Conservation (phyloP, 2,888 invertebrate genomes). For the Teleogryllus oceanicus region DNA sequence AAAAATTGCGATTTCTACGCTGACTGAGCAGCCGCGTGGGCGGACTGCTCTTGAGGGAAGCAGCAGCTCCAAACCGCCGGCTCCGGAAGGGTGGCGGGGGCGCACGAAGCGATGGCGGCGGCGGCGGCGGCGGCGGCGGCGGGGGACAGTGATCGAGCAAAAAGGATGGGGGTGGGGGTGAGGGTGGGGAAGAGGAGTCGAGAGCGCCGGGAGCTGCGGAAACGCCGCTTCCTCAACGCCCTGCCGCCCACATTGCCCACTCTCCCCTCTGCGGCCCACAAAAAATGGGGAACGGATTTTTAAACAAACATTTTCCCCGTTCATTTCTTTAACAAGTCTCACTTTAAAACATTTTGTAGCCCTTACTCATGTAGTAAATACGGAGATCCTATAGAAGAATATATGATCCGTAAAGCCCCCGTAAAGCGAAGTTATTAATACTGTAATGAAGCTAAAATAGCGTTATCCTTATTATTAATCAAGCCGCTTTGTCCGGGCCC, state of each 20-base stretch:
- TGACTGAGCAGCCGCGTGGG: too few relatives aligned
- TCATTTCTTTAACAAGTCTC: constrained; percentile 9
- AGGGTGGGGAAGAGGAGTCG: too few relatives aligned
- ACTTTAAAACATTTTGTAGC: background rate
- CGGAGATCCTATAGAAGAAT: background rate
- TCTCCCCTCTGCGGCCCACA: background rate
- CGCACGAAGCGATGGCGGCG: too few relatives aligned
- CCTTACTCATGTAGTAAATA: constrained; percentile 10
- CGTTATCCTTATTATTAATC: constrained; percentile 18
- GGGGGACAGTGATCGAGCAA: too few relatives aligned
- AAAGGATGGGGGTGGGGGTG: too few relatives aligned
- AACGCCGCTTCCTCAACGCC: too few relatives aligned
- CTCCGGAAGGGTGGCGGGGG: too few relatives aligned
- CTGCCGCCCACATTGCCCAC: background rate
- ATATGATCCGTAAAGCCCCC: constrained; percentile 6
- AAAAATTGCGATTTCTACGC: too few relatives aligned
- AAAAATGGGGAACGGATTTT: constrained; percentile 3
- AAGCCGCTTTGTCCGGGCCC: background rate
- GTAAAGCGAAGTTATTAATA: constrained; percentile 18
- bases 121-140: too few relatives aligned
- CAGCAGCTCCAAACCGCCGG: too few relatives aligned
- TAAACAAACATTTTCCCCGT: background rate
- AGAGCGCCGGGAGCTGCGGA: too few relatives aligned
- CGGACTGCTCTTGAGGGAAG: too few relatives aligned
- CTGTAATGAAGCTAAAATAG: constrained; percentile 11